Evolutionary conservation across 2,888 invertebrate species (phyloP).

Genomic region (Ectemnius lituratus): DNA sequence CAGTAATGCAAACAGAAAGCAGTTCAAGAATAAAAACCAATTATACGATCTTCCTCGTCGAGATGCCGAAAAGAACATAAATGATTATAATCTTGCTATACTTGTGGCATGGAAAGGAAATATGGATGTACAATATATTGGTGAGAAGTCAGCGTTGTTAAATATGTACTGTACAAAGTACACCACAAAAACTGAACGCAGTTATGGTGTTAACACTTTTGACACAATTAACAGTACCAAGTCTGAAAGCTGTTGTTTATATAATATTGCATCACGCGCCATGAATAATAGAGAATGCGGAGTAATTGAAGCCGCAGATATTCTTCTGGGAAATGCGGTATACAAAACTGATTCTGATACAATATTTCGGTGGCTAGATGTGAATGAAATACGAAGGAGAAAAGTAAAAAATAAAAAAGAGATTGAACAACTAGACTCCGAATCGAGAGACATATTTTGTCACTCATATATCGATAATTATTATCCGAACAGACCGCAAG

Average conservation of each 20-base stretch:
- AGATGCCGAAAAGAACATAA: conserved; percentile 48
- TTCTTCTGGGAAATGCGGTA: not conserved
- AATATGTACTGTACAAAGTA: conserved; percentile 65
- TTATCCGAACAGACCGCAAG: too few species aligned
- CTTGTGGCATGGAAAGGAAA: conserved; percentile 60
- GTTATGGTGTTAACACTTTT: conserved; percentile 50
- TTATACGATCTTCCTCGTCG: conserved; percentile 62
- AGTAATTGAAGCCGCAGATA: conserved; percentile 13
- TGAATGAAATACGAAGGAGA: too few species aligned
- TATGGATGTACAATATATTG: conserved; percentile 58
- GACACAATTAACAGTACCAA: conserved; percentile 62
- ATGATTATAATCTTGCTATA: conserved; percentile 54
- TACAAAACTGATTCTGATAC: too few species aligned
- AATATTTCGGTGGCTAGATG: too few species aligned
- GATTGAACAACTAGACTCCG: too few species aligned
- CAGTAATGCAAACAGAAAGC: conserved; percentile 55
- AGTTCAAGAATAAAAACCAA: conserved; percentile 53
- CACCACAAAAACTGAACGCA: conserved; percentile 62
- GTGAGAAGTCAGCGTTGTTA: conserved; percentile 62
- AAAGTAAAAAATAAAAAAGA: too few species aligned
- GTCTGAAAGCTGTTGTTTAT: conserved; percentile 56
- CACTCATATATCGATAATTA: too few species aligned
- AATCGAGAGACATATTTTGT: too few species aligned
- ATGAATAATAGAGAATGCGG: conserved; percentile 54
- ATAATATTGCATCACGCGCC: conserved; percentile 61